phyloP scores from a whole-genome alignment of 2,888 invertebrate genomes.

The Parthenolecanium corni region DNA sequence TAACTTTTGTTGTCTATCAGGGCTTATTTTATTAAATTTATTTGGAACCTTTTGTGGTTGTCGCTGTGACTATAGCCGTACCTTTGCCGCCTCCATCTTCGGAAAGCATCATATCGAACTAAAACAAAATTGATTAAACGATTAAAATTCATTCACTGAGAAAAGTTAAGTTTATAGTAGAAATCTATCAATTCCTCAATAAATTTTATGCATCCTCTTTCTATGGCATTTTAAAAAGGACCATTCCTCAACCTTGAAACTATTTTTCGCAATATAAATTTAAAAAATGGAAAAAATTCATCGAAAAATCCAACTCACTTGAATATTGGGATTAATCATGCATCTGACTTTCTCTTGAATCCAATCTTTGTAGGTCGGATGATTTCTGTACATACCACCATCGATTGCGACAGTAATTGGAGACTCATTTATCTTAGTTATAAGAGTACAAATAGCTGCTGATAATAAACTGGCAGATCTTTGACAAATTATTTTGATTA shows the following conservation, averaged over 20 bases:
- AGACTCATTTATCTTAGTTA: slow-evolving; percentile 81
- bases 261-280: too few species aligned
- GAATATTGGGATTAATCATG: slow-evolving; percentile 59
- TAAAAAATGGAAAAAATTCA: too few species aligned
- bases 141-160: not conserved
- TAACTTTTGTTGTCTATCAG: too few species aligned
- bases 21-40: not conserved
- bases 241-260: not conserved
- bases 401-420: slow-evolving; percentile 54
- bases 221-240: too few species aligned
- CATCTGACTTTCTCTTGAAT: slow-evolving; percentile 79
- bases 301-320: slow-evolving; percentile 45
- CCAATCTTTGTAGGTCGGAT: slow-evolving; percentile 89
- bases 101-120: slow-evolving; percentile 87
- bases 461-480: slow-evolving; percentile 88
- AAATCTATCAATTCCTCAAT: too few species aligned
- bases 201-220: too few species aligned
- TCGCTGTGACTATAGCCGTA: slow-evolving; percentile 86
- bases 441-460: slow-evolving; percentile 74
- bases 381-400: slow-evolving; percentile 64
- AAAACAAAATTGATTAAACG: slow-evolving; percentile 37
- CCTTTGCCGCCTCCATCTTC: slow-evolving; percentile 94
- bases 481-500: slow-evolving; percentile 82
- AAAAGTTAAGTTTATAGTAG: too few species aligned
- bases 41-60: not conserved